Evolutionary conservation across 2,113 vertebrate species (phyloP), one percentile per base, ranked within the genome.

Genomic region (Caranx ignobilis): DNA sequence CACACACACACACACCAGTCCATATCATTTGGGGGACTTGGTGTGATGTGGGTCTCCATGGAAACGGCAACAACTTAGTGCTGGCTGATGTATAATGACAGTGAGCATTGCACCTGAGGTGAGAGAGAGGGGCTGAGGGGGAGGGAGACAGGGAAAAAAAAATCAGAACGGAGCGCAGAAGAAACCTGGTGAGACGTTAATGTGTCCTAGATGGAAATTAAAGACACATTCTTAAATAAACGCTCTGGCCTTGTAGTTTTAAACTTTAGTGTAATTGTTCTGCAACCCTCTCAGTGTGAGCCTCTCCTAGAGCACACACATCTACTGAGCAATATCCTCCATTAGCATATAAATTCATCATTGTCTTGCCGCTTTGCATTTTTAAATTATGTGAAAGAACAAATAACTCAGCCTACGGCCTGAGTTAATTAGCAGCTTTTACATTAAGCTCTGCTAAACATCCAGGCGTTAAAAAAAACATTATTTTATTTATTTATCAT

Each of bases 21-120:
- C 47, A 15, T 71, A 62, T 80, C 35, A 81, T 75, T 86, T 62
- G 62, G 34, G 34, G 6, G 79, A 61, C 57, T 66, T 3, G 80
- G 73, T 87, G 69, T 86, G 83, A 90, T 86, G 76, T 60, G 11
- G 31, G 83, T 92, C 82, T 74, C 91, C 88, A 90, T 91, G 82
- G 91, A 74, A 87, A 90, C 80, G n/a, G 70, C 67, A 63, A 82
- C 77, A 87, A 83, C 75, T 77, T 75, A 73, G 65, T 32, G 41
- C 63, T 16, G 56, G 69, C 43, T 79, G 68, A 89, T 88, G 75
- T 77, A 73, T 81, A 86, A 88, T 82, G 81, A 74, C 79, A 70
- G 75, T 16, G 69, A 76, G 68, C 32, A 3, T 62, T 68, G 71
- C 65, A 85, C 78, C 82, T 82, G 81, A 85, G 60, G 55, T 76